Percentiles rank a stretch among this genome's conserved stretches.
phyloP scores from a whole-genome alignment of 2,113 vertebrate genomes.

The Misgurnus mizolepis region DNA sequence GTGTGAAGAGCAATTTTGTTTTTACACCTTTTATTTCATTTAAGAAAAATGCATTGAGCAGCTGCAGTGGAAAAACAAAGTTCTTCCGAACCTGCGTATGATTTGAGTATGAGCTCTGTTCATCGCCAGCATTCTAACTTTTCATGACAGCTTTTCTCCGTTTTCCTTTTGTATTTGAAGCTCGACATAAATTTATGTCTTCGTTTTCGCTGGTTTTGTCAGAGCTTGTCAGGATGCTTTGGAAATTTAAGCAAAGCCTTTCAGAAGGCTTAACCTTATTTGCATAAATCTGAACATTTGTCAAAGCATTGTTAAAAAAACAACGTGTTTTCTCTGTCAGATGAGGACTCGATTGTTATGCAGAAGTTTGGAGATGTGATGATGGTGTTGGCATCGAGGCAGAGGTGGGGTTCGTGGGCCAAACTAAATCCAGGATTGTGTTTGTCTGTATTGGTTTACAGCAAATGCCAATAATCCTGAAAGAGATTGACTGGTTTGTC shows the following conservation, averaged over 20 bases:
- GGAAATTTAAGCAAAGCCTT: background rate
- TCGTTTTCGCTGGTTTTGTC: background rate
- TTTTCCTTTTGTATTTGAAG: background rate
- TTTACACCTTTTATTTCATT: background rate
- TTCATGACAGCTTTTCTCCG: background rate
- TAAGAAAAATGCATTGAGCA: background rate
- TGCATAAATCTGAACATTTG: background rate
- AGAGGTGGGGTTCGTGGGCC: background rate
- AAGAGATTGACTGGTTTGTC: background rate
- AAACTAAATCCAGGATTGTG: conserved; percentile 9
- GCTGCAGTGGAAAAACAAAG: background rate
- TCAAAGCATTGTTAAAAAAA: background rate
- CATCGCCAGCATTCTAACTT: background rate
- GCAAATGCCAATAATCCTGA: conserved; percentile 11
- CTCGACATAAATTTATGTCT: conserved; percentile 10
- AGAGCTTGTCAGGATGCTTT: conserved; percentile 10
- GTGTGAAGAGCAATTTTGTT: background rate
- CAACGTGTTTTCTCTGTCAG: background rate
- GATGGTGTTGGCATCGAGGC: background rate
- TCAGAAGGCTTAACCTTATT: background rate
- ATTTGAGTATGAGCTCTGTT: conserved; percentile 15
- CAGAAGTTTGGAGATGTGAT: background rate
- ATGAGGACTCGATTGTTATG: background rate
- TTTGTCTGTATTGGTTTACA: background rate
- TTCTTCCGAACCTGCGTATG: conserved; percentile 12